Base-by-base conservation (phyloP, 2,113 vertebrate species). In the Percina caprodes region DNA sequence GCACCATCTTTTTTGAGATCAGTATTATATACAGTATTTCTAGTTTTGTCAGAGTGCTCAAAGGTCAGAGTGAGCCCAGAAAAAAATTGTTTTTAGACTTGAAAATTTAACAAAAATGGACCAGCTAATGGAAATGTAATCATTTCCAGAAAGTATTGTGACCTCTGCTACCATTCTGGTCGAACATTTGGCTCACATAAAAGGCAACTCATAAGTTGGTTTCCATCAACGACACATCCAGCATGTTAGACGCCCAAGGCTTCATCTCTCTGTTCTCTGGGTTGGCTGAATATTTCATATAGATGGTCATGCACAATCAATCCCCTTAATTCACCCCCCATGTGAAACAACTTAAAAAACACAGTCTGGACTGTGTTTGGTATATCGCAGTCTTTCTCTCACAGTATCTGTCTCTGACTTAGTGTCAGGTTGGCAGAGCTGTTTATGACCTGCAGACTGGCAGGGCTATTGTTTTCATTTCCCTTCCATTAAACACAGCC, bases 391-490 rank as follows among this genome's bases (percentile, higher is more conserved):
- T 62, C 74, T 75, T 72, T 79, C 72, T 74, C 69, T 76, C 66
- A 30, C 23, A 39, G 73, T 67, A 79, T 86, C 67, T 61, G 80
- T 86, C 74, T 86, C 62, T 65, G 67, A 85, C 80, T 86, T 77
- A 83, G 42, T 74, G 85, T 90, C 89, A 91, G 79, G 84, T 79
- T 90, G 91, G 87, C 88, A 85, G 79, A 76, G 71, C 72, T 10
- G 80, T 23, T 70, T 86, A 74, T 75, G 80, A 75, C 77, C 86
- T 58, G 70, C 83, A 90, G 82, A 89, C 82, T 91, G 90, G 79
- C 82, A 87, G 83, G 56, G 82, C 85, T 82, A 89, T 91, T 94
- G 92, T 93, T 94, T 93, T 92, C 85, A 93, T 93, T 93, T 92
- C 92, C 90, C 89, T 87, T 91, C 86, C 82, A 92, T 89, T 91